phyloP scores from a whole-genome alignment of 1,140 invertebrate species.

The Papilio dardanus region DNA sequence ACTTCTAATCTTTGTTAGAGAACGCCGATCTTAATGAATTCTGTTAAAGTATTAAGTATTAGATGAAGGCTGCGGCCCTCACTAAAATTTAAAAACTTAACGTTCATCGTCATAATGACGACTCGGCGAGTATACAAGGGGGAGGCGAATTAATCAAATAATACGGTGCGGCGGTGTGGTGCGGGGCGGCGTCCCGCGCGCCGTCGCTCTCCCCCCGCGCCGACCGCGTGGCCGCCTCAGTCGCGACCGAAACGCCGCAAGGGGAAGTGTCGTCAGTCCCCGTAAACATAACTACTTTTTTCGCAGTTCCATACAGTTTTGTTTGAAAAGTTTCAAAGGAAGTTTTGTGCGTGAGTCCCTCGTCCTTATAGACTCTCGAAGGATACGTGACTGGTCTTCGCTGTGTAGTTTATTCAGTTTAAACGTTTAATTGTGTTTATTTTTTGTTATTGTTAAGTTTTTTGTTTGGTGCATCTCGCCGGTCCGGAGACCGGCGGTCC shows the following conservation, averaged over 20 bases:
- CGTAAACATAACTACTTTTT: constrained; percentile 76
- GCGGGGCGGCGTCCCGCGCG: constrained; percentile 55
- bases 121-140: constrained; percentile 79
- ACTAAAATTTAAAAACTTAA: constrained; percentile 80
- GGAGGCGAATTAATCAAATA: constrained; percentile 82
- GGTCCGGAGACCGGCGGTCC: constrained; percentile 73
- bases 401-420: constrained; percentile 75
- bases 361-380: constrained; percentile 65
- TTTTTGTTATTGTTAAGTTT: constrained; percentile 82
- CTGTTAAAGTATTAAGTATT: constrained; percentile 79
- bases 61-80: constrained; percentile 78
- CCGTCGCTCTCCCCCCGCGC: constrained; percentile 52
- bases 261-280: constrained; percentile 77
- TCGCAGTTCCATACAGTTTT: constrained; percentile 79
- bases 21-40: constrained; percentile 76
- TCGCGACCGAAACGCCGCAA: constrained; percentile 69
- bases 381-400: constrained; percentile 66
- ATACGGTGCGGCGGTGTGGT: constrained; percentile 74
- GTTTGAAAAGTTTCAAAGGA: constrained; percentile 77
- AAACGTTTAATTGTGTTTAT: constrained; percentile 71
- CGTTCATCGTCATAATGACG: constrained; percentile 76
- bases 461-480: constrained; percentile 81
- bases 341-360: constrained; percentile 74
- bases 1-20: constrained; percentile 75
- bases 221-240: constrained; percentile 75